Evolutionary conservation across 2,888 invertebrate species (phyloP).

Genomic region (Drosophila neotestacea): DNA sequence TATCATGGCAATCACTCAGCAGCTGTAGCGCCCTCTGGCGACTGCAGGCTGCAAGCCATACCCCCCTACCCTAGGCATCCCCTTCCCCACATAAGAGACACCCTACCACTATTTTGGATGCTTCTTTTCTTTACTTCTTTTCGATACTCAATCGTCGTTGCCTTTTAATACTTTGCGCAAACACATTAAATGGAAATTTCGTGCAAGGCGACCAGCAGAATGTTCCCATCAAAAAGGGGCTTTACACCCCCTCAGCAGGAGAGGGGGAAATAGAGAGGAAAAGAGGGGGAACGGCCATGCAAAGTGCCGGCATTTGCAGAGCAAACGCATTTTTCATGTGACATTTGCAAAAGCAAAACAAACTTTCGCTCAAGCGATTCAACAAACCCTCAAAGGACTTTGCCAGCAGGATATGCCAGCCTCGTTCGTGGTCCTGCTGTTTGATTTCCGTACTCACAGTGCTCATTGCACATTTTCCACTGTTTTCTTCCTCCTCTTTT

Average conservation of each 20-base stretch:
- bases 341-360: slow-evolving; percentile 77
- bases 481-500: slow-evolving; percentile 24
- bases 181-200: slow-evolving; percentile 79
- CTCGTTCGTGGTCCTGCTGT: slow-evolving; percentile 55
- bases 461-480: slow-evolving; percentile 67
- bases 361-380: slow-evolving; percentile 63
- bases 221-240: slow-evolving; percentile 14
- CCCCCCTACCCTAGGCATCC: slow-evolving; percentile 28
- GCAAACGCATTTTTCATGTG: slow-evolving; percentile 79
- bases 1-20: slow-evolving; percentile 81
- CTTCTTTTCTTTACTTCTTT: slow-evolving; percentile 70
- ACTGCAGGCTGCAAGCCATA: slow-evolving; percentile 54
- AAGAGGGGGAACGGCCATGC: slow-evolving; percentile 48
- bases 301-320: slow-evolving; percentile 75
- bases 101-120: slow-evolving; percentile 21
- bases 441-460: slow-evolving; percentile 63
- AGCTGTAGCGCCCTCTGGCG: slow-evolving; percentile 58
- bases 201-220: slow-evolving; percentile 58
- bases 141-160: slow-evolving; percentile 81
- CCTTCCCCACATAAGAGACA: not conserved
- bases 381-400: slow-evolving; percentile 50
- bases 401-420: slow-evolving; percentile 30
- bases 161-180: slow-evolving; percentile 77
- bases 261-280: not conserved
- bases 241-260: slow-evolving; percentile 5